Percentiles rank a stretch among this genome's conserved stretches.
These are phyloP conservation scores for Pelmatolapia mariae DNA, from an alignment of 2,113 vertebrate species.

Conservation along the genomic window DNA sequence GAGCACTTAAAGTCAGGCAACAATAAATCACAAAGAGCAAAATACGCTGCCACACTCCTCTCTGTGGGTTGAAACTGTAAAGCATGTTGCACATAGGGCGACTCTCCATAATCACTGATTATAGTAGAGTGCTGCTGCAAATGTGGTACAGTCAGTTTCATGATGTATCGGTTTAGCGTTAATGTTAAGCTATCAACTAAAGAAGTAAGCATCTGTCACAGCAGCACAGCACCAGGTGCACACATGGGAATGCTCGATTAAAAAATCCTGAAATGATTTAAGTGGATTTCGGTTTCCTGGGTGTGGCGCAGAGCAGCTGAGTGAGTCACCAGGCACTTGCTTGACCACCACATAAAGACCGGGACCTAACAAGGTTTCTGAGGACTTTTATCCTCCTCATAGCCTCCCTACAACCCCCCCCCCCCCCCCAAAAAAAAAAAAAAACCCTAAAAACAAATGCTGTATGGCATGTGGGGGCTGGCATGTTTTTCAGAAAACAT, in stretches of 20 bases:
- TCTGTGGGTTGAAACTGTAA: slow-evolving; percentile 22
- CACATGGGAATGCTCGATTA: neutral
- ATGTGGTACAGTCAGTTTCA: neutral
- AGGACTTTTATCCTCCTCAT: neutral
- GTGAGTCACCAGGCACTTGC: slow-evolving; percentile 37
- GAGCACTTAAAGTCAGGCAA: slow-evolving; percentile 12
- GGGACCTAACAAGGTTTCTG: neutral
- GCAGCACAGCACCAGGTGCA: slow-evolving; percentile 13
- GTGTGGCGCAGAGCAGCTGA: slow-evolving; percentile 14
- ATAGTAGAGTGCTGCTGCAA: neutral
- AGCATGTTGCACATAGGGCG: neutral
- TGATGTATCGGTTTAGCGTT: neutral
- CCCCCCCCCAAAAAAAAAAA: too few species aligned
- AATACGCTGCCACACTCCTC: slow-evolving; percentile 12
- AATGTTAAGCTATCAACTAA: neutral
- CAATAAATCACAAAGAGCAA: slow-evolving; percentile 31
- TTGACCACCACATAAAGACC: slow-evolving; percentile 29
- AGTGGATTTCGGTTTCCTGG: slow-evolving; percentile 31
- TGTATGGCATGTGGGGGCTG: neutral
- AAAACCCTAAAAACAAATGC: neutral
- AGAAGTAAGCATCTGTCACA: neutral
- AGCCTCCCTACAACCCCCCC: neutral
- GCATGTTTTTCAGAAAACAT: neutral
- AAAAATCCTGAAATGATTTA: slow-evolving; percentile 5
- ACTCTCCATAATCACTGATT: slow-evolving; percentile 11